phyloP scores from a whole-genome alignment of 2,113 vertebrate genomes.

The Eulemur rufifrons region DNA sequence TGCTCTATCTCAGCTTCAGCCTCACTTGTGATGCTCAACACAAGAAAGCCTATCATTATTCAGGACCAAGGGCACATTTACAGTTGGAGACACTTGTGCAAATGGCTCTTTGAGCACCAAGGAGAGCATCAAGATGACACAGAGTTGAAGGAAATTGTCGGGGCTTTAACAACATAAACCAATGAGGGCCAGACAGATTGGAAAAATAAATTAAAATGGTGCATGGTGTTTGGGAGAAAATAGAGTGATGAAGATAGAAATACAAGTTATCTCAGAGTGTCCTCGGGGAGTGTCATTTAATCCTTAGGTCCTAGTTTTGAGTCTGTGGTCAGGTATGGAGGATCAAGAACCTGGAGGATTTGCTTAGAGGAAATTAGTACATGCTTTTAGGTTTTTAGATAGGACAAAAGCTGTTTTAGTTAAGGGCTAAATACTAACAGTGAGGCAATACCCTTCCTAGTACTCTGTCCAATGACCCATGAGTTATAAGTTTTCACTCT shows the following conservation, averaged over 20 bases:
- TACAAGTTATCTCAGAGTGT: neutral
- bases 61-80: neutral
- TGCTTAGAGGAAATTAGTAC: neutral
- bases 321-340: neutral
- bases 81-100: neutral
- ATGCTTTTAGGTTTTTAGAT: neutral
- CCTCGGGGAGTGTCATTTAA: neutral
- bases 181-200: neutral
- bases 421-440: neutral
- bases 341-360: neutral
- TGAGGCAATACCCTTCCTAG: fast-evolving
- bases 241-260: neutral
- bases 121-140: neutral
- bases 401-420: neutral
- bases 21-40: neutral
- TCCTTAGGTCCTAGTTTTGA: neutral
- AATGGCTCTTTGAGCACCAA: neutral
- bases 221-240: neutral
- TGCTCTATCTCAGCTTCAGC: neutral
- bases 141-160: neutral
- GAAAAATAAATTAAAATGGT: neutral
- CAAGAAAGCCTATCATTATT: neutral
- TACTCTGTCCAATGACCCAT: neutral
- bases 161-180: neutral
- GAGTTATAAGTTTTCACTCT: neutral